Base-by-base conservation (phyloP, 2,113 vertebrate genomes). In the Diphyllodes magnificus region DNA sequence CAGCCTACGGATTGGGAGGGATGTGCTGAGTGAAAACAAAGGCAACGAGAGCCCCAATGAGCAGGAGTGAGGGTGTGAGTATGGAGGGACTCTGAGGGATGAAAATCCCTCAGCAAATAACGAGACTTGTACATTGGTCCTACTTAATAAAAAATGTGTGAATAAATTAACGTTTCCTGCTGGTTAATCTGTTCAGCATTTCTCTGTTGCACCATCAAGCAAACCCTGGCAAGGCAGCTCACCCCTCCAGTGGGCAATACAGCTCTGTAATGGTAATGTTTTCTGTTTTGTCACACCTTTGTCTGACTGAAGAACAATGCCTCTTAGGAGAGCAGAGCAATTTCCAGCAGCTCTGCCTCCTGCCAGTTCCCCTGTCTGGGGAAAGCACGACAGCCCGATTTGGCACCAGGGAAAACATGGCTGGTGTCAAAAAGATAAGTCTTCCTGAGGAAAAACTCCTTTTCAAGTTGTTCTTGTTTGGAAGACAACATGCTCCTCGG, bases 1-100 rank as follows among this genome's bases (percentile, higher is more conserved):
- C 64, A 51, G 35, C 69, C 63, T 27, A 11, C 1, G 5, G 56
- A 54, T 11, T 1, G 2, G 23, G 54, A 86, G 10, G 37, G 60
- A 39, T 63, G 13, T n/a, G 21, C 72, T n/a, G 71, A 23, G 64
- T 2, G 4, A 66, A 78, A 93, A 19, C 1, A 0, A 68, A 78
- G 59, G 35, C 13, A 33, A 11, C 0, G 0, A 70, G 54, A 85
- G 39, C 66, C 0, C 0, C 1, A 1, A 6, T 3, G 11, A 40
- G 60, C 73, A 66, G 35, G 56, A 61, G n/a, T 6, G 39, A 86
- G 20, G 15, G 7, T 40, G 39, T 68, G 60, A 66, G 50, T 25
- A 8, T 8, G 15, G 37, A 66, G 27, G 18, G 64, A 33, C 64
- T 88, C 53, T 33, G 83, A 69, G 40, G 35, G 30, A 28, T 70